phyloP scores from a whole-genome alignment of 1,140 invertebrate species.

The Medauroidea extradentata region DNA sequence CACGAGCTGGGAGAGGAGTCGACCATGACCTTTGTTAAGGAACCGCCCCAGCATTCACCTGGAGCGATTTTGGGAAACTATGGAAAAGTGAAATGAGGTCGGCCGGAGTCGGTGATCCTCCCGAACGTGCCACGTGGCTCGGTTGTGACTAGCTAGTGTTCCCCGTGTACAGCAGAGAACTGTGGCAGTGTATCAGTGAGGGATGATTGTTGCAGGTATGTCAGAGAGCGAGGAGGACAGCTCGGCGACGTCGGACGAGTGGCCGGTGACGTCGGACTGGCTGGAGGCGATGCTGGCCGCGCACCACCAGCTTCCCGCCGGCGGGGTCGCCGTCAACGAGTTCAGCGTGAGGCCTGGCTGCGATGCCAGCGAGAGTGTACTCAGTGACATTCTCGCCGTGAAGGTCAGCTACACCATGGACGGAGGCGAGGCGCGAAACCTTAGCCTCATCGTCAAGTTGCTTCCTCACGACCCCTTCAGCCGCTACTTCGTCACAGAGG shows the following conservation, averaged over 20 bases:
- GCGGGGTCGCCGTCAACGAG: slow-evolving; percentile 42
- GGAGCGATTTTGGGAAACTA: too few relatives aligned
- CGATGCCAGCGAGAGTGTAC: slow-evolving; percentile 52
- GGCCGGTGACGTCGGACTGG: slow-evolving; percentile 57
- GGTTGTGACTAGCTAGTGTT: too few relatives aligned
- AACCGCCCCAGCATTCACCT: too few relatives aligned
- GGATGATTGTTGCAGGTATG: too few relatives aligned
- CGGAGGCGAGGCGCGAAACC: slow-evolving; percentile 18
- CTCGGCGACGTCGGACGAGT: slow-evolving; percentile 34
- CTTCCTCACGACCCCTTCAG: slow-evolving; percentile 69
- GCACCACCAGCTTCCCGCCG: slow-evolving; percentile 38
- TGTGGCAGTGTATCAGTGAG: too few relatives aligned
- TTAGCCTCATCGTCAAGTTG: slow-evolving; percentile 68
- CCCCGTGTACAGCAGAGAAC: too few relatives aligned
- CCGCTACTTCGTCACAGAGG: slow-evolving; percentile 70
- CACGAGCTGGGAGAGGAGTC: too few relatives aligned
- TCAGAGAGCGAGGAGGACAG: slow-evolving; percentile 52
- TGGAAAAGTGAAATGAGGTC: too few relatives aligned
- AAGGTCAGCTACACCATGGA: slow-evolving; percentile 46
- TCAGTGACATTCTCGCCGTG: slow-evolving; percentile 59
- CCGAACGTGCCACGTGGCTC: too few relatives aligned
- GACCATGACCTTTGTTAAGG: too few relatives aligned
- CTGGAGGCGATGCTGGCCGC: slow-evolving; percentile 52
- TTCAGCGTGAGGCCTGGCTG: slow-evolving; percentile 50
- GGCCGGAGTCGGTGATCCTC: too few relatives aligned